phyloP scores from a whole-genome alignment of 2,888 invertebrate genomes.

The Dorcus hopei region DNA sequence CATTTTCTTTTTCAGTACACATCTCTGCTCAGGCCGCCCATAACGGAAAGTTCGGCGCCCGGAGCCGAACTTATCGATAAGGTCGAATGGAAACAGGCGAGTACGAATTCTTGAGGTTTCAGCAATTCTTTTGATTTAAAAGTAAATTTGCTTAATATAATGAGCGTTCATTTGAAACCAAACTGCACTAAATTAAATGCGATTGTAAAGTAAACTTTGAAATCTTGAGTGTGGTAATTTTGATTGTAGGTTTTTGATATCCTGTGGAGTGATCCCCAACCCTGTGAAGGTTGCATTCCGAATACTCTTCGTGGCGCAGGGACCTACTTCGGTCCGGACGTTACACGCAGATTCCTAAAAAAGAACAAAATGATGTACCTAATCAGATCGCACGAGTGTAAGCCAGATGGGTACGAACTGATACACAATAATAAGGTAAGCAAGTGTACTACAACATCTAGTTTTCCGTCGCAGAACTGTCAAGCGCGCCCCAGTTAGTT shows the following conservation, averaged over 20 bases:
- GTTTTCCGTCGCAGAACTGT: too few species aligned
- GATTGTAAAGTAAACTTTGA: too few species aligned
- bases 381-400: constrained; percentile 90
- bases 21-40: constrained; percentile 80
- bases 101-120: constrained; percentile 22
- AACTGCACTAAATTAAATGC: too few species aligned
- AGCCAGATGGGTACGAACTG: constrained; percentile 87
- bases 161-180: not conserved
- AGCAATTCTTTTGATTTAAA: not conserved
- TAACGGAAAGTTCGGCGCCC: constrained; percentile 60
- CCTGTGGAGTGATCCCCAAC: constrained; percentile 90
- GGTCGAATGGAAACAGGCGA: constrained; percentile 88
- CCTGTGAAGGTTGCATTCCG: constrained; percentile 73
- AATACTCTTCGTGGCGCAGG: constrained; percentile 87
- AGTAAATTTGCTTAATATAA: not conserved
- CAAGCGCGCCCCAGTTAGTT: too few species aligned
- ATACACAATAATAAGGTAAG: constrained; percentile 77
- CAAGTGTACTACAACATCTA: not conserved
- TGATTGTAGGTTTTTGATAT: constrained; percentile 78
- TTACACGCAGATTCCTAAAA: constrained; percentile 73
- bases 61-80: constrained; percentile 71
- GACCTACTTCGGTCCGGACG: constrained; percentile 89
- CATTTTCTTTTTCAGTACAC: constrained; percentile 66
- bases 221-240: not conserved
- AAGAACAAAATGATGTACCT: constrained; percentile 74